Evolutionary conservation across 37 sponge, comb jelly and placozoan genomes (phyloP), one percentile per base, ranked within the genome.

Genomic region (Axinella damicornis): DNA sequence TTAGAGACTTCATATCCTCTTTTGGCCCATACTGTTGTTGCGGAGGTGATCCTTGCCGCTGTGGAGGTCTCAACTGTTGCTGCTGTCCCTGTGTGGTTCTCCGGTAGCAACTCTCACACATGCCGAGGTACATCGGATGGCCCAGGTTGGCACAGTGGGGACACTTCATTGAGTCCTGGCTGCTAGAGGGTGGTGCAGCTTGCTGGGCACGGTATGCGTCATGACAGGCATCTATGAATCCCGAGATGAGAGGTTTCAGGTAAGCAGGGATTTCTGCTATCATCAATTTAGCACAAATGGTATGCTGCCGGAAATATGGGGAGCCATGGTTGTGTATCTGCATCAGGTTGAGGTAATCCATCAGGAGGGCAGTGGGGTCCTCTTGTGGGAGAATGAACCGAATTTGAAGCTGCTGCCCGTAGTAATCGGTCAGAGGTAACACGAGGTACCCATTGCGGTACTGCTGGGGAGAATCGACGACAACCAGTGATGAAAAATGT

Each of bases 401-500:
- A 0, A 92, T 69, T 6, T 88, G 93, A 18, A 92, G 72, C n/a
- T 38, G 34, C 0, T 73, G 39, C 5, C 81, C 81, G 54, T 77
- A n/a, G 30, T 24, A 62, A 37, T 84, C 82, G 40, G n/a, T 37
- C 33, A 92, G 77, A n/a, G 93, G 93, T 0, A 88, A 32, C 15
- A 67, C 31, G 2, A 85, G 71, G 19, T 53, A 56, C 15, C 73
- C 65, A 34, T 57, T 36, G 0, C 24, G 15, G 31, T 73, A 54
- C 53, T 84, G 57, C 4, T 27, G 15, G 38, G 76, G 60, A 13
- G 64, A 30, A 17, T 85, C 89, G 21, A 83, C 37, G 15, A 77
- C 65, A 32, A 77, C 76, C 65, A 92, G 71, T 13, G 93, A 77
- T 61, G 78, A 62, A 38, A 92, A 92, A 58, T 92, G 93, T 65